A percentile compares a stretch with the other conserved stretches of the same genome.
Conservation (phyloP, 2,797 vertebrate genomes). For the Thaleichthys pacificus region DNA sequence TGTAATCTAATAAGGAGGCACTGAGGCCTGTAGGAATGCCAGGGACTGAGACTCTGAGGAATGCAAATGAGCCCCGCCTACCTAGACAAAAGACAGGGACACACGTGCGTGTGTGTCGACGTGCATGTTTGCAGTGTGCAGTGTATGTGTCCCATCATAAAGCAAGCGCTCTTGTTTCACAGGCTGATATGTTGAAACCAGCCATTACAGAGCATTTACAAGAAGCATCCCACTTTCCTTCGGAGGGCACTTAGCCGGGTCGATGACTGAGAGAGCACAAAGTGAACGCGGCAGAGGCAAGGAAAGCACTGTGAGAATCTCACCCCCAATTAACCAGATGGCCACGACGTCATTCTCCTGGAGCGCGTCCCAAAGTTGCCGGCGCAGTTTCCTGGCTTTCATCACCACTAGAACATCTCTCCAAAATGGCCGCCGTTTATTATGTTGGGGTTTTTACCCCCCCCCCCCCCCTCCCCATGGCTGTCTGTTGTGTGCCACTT, state of each 20-base stretch:
- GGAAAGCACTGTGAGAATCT: neutral
- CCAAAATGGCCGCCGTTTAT: neutral
- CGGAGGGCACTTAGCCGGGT: slow-evolving; percentile 12
- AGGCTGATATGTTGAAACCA: neutral
- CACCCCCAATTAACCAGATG: slow-evolving; percentile 24
- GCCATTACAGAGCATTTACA: neutral
- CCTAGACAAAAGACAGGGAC: neutral
- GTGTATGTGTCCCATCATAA: neutral
- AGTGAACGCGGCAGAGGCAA: neutral
- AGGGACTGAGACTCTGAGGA: slow-evolving; percentile 6
- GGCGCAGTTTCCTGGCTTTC: neutral
- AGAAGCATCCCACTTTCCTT: neutral
- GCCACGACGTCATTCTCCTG: slow-evolving; percentile 11
- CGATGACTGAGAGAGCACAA: slow-evolving; percentile 1
- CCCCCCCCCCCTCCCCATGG: neutral
- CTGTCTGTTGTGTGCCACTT: neutral
- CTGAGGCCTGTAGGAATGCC: slow-evolving; percentile 23
- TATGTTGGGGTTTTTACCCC: neutral
- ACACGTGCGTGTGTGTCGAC: neutral
- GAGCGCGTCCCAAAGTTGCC: neutral
- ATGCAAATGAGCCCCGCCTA: slow-evolving; percentile 12
- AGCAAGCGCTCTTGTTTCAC: neutral
- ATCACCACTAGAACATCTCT: neutral
- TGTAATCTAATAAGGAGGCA: slow-evolving; percentile 56
- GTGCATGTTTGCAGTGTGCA: neutral